phyloP scores from a whole-genome alignment of 1,140 invertebrate genomes.

The Drosophila teissieri region DNA sequence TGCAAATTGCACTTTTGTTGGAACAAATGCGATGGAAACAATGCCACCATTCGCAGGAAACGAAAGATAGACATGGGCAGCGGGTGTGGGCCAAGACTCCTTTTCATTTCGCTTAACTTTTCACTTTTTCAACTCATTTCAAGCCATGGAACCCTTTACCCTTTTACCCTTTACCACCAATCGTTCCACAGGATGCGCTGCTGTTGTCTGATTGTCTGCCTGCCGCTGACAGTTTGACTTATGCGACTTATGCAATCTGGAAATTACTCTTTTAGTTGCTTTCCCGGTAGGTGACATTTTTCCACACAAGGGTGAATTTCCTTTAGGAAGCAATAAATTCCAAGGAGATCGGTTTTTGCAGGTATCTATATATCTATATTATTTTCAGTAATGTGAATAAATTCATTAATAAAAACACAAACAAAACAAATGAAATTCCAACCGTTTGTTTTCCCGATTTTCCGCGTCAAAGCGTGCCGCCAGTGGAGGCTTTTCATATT shows the following conservation, averaged over 20 bases:
- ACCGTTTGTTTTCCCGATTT: background rate
- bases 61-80: conserved; percentile 15
- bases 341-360: too few species aligned
- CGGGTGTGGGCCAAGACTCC: conserved; percentile 29
- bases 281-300: background rate
- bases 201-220: conserved; percentile 39
- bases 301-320: background rate
- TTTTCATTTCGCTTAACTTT: conserved; percentile 76
- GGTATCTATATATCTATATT: too few species aligned
- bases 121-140: conserved; percentile 64
- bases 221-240: conserved; percentile 75
- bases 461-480: conserved; percentile 12
- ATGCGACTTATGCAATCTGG: conserved; percentile 61
- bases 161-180: background rate
- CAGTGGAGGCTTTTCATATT: background rate
- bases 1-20: conserved; percentile 82
- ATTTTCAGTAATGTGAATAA: too few species aligned
- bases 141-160: conserved; percentile 27
- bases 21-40: conserved; percentile 76
- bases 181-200: conserved; percentile 6
- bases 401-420: too few species aligned
- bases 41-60: conserved; percentile 56
- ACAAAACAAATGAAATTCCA: background rate
- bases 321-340: too few species aligned
- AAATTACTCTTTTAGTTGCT: conserved; percentile 53